phyloP scores from a whole-genome alignment of 1,140 invertebrate species.

The Solenopsis fugax region DNA sequence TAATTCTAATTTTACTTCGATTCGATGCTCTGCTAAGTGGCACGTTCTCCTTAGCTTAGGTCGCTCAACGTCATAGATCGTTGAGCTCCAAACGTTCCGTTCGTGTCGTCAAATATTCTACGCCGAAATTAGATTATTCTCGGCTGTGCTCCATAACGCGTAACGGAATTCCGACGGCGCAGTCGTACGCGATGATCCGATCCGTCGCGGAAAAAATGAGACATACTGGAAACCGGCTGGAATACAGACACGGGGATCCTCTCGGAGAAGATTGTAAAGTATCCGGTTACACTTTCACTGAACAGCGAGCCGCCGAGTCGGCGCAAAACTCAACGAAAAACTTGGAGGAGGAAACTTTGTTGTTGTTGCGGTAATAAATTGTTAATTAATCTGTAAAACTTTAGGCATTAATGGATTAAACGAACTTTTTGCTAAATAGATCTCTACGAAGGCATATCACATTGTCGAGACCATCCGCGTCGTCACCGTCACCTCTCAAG shows the following conservation, averaged over 20 bases:
- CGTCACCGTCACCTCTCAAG: conserved; percentile 31
- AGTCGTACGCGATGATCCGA: conserved; percentile 3
- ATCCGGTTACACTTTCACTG: conserved; percentile 52
- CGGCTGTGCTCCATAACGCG: conserved; percentile 24
- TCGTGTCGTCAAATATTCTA: conserved; percentile 34
- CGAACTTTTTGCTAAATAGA: conserved; percentile 73
- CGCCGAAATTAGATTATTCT: conserved; percentile 32
- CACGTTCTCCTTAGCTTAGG: conserved; percentile 64
- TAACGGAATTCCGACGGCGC: neutral
- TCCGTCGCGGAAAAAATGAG: neutral
- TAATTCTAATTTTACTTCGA: conserved; percentile 27
- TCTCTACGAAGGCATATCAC: conserved; percentile 67
- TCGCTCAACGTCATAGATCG: conserved; percentile 42
- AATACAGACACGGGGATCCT: neutral
- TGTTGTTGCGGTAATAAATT: conserved; percentile 83
- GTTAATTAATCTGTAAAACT: conserved; percentile 78
- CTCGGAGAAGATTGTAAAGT: conserved; percentile 56
- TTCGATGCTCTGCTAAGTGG: conserved; percentile 36
- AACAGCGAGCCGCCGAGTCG: conserved; percentile 44
- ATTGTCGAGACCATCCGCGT: conserved; percentile 44
- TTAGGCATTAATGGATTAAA: conserved; percentile 73
- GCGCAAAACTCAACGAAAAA: conserved; percentile 47
- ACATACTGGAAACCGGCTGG: neutral
- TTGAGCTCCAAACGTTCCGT: conserved; percentile 21
- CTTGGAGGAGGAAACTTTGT: conserved; percentile 71